Evolutionary conservation across 37 sponge, comb jelly and placozoan genomes (phyloP).

Genomic region (Eunapius fragilis): DNA sequence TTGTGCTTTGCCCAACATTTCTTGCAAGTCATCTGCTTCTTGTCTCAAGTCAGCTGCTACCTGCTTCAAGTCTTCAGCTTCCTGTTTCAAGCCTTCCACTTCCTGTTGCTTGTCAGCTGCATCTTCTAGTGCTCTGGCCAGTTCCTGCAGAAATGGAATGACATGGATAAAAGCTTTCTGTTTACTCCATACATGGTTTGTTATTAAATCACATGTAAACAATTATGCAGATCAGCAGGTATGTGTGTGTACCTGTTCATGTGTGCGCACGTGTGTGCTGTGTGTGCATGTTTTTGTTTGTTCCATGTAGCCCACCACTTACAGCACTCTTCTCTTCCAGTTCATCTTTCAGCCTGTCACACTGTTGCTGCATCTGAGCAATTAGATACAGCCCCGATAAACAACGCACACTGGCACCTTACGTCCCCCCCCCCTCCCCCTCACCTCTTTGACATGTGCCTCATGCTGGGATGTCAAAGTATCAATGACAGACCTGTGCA

Average conservation of each 20-base stretch:
- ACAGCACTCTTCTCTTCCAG: neutral
- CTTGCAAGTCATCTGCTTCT: neutral
- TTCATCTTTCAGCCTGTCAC: neutral
- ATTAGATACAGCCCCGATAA: too few relatives aligned
- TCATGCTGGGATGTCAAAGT: constrained; percentile 51
- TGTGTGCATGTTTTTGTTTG: constrained; percentile 4
- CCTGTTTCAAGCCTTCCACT: too few relatives aligned
- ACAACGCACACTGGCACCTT: too few relatives aligned
- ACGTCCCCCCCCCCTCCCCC: too few relatives aligned
- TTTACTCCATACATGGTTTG: too few relatives aligned
- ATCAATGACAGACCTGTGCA: constrained; percentile 58
- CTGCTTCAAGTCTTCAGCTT: neutral
- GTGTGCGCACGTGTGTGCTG: neutral
- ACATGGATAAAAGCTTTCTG: too few relatives aligned
- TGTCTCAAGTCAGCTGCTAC: neutral
- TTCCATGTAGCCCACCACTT: too few relatives aligned
- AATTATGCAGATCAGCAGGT: neutral
- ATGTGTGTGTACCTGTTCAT: neutral
- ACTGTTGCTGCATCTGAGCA: neutral
- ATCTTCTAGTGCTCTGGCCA: neutral
- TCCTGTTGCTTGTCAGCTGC: neutral
- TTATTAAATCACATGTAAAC: too few relatives aligned
- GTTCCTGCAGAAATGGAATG: neutral
- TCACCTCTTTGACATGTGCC: constrained; percentile 41
- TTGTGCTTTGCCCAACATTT: too few relatives aligned